Conservation (phyloP, 2,797 vertebrate species). For the Phrynocephalus guinanensis region DNA sequence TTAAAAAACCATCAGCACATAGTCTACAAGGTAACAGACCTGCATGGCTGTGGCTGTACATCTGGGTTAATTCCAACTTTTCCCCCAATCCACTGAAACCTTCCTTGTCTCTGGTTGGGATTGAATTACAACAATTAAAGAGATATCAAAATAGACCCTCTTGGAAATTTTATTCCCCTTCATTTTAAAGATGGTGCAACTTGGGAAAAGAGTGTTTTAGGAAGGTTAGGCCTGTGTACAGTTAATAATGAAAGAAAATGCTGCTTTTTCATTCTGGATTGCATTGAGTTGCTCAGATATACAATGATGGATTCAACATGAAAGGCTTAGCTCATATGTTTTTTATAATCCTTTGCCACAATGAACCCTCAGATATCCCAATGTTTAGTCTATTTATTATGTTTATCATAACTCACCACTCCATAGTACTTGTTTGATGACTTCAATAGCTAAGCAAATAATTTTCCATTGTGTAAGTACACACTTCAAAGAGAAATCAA, state of each 20-base stretch:
- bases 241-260: neutral
- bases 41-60: neutral
- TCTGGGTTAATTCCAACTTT: neutral
- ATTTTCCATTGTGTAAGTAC: constrained; percentile 46
- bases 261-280: constrained; percentile 9
- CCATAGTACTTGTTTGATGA: constrained; percentile 19
- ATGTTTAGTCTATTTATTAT: constrained; percentile 39
- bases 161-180: neutral
- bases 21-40: neutral
- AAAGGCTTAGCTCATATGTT: constrained; percentile 30
- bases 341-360: neutral
- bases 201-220: constrained; percentile 2
- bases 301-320: neutral
- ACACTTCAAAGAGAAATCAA: constrained; percentile 25
- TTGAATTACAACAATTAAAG: neutral
- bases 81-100: neutral
- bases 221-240: neutral
- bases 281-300: constrained; percentile 20
- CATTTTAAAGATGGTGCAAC: neutral
- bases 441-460: constrained; percentile 34
- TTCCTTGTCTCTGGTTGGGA: neutral
- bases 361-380: constrained; percentile 1
- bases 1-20: neutral
- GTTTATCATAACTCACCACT: constrained; percentile 39
- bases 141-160: neutral